Conservation (phyloP, 2,797 vertebrate genomes). For the Chaetodon trifasciatus region DNA sequence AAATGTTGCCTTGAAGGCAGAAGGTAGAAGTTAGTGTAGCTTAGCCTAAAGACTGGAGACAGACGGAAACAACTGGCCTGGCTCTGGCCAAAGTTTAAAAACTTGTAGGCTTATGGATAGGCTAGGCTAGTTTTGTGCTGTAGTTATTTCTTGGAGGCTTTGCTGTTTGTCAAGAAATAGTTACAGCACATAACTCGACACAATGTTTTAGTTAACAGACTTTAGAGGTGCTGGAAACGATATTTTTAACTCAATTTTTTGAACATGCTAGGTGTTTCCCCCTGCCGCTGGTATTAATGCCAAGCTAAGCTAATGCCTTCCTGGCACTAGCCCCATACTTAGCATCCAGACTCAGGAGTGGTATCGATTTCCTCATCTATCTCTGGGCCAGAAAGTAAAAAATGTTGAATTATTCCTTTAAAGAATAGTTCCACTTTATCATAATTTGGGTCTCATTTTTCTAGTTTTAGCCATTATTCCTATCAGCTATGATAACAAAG, state of each 20-base stretch:
- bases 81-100: neutral
- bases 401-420: neutral
- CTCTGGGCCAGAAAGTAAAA: neutral
- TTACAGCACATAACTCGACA: neutral
- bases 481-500: neutral
- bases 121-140: too few species aligned
- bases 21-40: neutral
- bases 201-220: too few species aligned
- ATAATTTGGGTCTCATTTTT: neutral
- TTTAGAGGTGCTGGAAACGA: too few species aligned
- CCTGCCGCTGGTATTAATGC: neutral
- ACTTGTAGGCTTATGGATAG: neutral
- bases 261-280: neutral
- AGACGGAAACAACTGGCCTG: neutral
- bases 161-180: neutral
- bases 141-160: neutral
- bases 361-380: neutral
- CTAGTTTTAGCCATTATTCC: neutral
- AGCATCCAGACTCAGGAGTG: neutral
- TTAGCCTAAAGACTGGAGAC: neutral
- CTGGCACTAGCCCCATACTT: conserved; percentile 9
- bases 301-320: conserved; percentile 10
- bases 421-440: neutral
- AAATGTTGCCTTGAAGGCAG: neutral
- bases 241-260: conserved; percentile 2